Base-by-base conservation (phyloP, 1,140 invertebrate species). In the Lutraria rhynchaena region DNA sequence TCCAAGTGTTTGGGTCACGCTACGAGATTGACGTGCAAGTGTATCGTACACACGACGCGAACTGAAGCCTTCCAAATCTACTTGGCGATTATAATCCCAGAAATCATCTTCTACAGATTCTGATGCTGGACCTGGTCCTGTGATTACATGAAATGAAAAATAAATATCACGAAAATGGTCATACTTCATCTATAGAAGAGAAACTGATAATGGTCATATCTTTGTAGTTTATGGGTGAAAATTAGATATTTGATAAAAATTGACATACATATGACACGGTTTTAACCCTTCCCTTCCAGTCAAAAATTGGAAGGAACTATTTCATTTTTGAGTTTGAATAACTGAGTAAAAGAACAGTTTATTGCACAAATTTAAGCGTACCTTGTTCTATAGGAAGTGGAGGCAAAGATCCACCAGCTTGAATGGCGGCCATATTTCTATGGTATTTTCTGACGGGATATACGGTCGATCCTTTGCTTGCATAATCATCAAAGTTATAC, bases 401-500 rank as follows among this genome's bases (percentile, higher is more conserved):
- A 51, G 13, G 73, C 1, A 60, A 17, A 9, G 24, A n/a, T 1
- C 13, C 19, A 1, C 35, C 58, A 63, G 35, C 60, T 49, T 44
- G 74, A 37, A 76, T 37, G 13, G 83, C 84, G 35, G 84, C 80
- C 77, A 89, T 82, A 70, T 90, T 90, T 49, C 89, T 76, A 74
- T 91, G 89, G 82, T 87, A 91, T 75, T 91, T 91, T 61, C 87
- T 86, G 7, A 88, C 87, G 1, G 89, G 86, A 58, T 90, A 87
- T 5, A 91, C 88, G 0, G 88, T 85, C 0, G 90, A 91, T 17
- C 90, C 90, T 77, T 90, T 91, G 81, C 90, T 91, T 58, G 90
- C 83, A 65, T 91, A 91, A 74, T 91, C 89, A 44, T 91, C 90
- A 82, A 91, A 91, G 82, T 90, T 88, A 63, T 88, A 90, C n/a